Evolutionary conservation across 2,797 vertebrate genomes (phyloP), one percentile per base, ranked within the genome.

Genomic region (Sebastes steindachneri): DNA sequence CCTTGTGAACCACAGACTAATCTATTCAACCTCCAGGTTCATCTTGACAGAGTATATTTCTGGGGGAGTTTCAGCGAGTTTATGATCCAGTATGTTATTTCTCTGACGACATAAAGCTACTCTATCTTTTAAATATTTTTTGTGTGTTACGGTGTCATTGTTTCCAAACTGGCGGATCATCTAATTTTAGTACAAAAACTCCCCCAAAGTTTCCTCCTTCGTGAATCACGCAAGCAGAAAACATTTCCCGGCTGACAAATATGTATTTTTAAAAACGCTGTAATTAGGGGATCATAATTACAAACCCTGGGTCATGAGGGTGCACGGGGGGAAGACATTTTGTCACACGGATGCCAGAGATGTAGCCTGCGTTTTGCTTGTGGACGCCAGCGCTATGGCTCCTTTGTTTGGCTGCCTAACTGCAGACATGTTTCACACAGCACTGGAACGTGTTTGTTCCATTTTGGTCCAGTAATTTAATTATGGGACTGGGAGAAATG

Each of bases 381-480:
- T 55, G 68, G 79, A 80, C 1, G 45, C 14, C 73, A 0, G 55
- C 1, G 73, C 72, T 65, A 4, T 23, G 73, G 71, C 77, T 68
- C 72, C 78, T 82, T 83, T 89, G 88, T 88, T 83, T 79, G 86
- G 85, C 70, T 63, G 6, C 62, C 76, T 69, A 69, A 84, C 73
- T 80, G 86, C 86, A 72, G 88, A 64, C 87, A 79, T 86, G 84
- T 88, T 88, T 90, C 85, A 59, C 84, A 83, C 86, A 84, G 82
- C 75, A 58, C 51, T 65, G 65, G 75, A 81, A 82, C 89, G 86
- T 73, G 77, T 80, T 89, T 65, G 84, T 73, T 89, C 79, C 73
- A 88, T 87, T 93, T 86, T 53, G 70, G 80, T 75, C 81, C 83
- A 81, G 74, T 91, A 88, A 91, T 90, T 89, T 77, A 82, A 92